These are phyloP conservation scores for Pristionchus japonicus DNA, from an alignment of 2,888 invertebrate genomes.

Conservation along the genomic window DNA sequence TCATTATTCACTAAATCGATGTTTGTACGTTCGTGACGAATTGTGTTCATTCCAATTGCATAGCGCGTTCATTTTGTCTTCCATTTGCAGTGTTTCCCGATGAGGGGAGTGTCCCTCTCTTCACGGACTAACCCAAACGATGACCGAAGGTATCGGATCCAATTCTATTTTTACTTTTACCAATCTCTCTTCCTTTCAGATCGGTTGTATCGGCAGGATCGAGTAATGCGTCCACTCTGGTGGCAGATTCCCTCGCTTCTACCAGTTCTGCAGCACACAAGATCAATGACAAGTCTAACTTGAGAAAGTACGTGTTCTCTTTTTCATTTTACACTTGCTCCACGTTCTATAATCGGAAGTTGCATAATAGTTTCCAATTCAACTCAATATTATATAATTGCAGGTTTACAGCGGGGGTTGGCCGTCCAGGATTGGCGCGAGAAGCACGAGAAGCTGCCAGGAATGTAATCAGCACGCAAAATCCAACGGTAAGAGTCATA, in stretches of 20 bases:
- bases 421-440: conserved; percentile 69
- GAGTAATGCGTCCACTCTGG: conserved; percentile 60
- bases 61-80: too few relatives aligned
- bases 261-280: conserved; percentile 56
- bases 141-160: conserved; percentile 15
- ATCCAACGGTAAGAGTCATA: conserved; percentile 60
- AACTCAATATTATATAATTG: conserved; percentile 30
- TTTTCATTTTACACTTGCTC: too few relatives aligned
- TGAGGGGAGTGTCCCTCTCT: conserved; percentile 45
- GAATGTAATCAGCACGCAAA: conserved; percentile 65
- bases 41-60: conserved; percentile 1
- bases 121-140: conserved; percentile 26
- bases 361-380: neutral
- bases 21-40: neutral
- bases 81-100: conserved; percentile 22
- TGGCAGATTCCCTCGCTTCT: conserved; percentile 60
- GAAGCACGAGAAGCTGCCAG: conserved; percentile 72
- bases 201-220: conserved; percentile 64
- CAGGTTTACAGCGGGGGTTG: conserved; percentile 72
- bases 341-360: neutral
- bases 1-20: neutral
- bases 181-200: neutral
- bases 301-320: conserved; percentile 39
- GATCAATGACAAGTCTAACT: conserved; percentile 50
- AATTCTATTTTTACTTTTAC: neutral